Evolutionary conservation across 2,888 invertebrate genomes (phyloP).

Genomic region (Halocaridina rubra): DNA sequence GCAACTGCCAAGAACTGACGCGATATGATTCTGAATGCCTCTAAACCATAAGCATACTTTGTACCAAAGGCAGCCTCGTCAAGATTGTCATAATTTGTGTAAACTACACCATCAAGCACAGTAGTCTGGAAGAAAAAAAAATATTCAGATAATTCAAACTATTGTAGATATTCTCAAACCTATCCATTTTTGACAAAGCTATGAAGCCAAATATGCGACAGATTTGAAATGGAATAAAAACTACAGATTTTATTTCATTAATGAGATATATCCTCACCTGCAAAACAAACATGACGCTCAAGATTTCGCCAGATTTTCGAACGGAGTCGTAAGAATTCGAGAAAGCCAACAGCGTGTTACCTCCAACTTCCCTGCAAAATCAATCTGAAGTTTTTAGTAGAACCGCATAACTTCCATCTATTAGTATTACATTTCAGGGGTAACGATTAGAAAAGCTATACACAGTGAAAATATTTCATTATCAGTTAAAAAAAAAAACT

Average conservation of each 20-base stretch:
- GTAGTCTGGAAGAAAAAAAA: background rate
- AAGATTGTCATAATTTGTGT: constrained; percentile 14
- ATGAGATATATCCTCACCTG: background rate
- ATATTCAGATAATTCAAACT: no score
- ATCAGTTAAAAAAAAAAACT: background rate
- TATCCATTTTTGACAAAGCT: no score
- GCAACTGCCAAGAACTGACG: constrained; percentile 19
- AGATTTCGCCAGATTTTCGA: background rate
- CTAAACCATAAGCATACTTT: background rate
- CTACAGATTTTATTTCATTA: no score
- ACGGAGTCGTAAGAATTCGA: background rate
- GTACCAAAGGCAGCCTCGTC: constrained; percentile 1
- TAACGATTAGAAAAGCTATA: background rate
- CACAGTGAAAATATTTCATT: background rate
- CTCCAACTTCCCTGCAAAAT: background rate
- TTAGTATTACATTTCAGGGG: background rate
- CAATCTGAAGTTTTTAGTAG: background rate
- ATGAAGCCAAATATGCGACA: no score
- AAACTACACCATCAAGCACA: background rate
- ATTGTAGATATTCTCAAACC: no score
- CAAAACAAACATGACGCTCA: background rate
- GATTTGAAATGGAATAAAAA: background rate
- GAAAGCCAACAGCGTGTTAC: background rate
- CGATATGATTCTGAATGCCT: background rate
- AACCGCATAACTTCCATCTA: background rate